Evolutionary conservation across 2,113 vertebrate genomes (phyloP), one percentile per base, ranked within the genome.

Genomic region (Pseudolaguvia tuberculata): DNA sequence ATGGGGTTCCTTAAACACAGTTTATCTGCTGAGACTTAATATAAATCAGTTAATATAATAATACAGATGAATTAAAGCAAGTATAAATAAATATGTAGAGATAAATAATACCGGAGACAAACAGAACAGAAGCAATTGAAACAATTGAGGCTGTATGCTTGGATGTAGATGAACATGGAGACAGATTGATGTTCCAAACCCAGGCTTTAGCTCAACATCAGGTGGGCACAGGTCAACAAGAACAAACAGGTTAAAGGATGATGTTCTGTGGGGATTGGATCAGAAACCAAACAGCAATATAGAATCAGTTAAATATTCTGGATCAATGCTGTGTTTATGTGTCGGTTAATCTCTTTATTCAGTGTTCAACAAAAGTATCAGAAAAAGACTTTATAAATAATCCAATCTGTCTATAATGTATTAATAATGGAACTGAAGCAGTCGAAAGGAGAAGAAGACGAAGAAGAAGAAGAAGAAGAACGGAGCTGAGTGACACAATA

Each of bases 401-500:
- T 21, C 66, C 15, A 29, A 5, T 61, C n/a, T 21, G 35, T 62
- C 20, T 42, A 2, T 31, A 47, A 31, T 72, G 55, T 7, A 17
- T 17, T 48, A 48, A 72, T 14, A 58, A 31, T 42, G 31, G 25
- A 51, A 4, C 70, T 72, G 42, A 57, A n/a, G n/a, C n/a, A n/a
- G n/a, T n/a, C n/a, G n/a, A n/a, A n/a, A n/a, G n/a, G n/a, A n/a
- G n/a, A n/a, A n/a, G n/a, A n/a, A n/a, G n/a, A n/a, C n/a, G n/a
- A n/a, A n/a, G n/a, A n/a, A n/a, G n/a, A n/a, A n/a, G n/a, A n/a
- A n/a, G n/a, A n/a, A n/a, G n/a, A n/a, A n/a, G n/a, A n/a, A 31
- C 56, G 31, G 25, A 51, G 9, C 70, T 72, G 42, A 57, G 8
- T 72, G 57, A 48, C 31, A 35, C 45, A 61, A 12, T 58, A n/a